Conservation (phyloP, 2,888 invertebrate species). For the Vanessa cardui region DNA sequence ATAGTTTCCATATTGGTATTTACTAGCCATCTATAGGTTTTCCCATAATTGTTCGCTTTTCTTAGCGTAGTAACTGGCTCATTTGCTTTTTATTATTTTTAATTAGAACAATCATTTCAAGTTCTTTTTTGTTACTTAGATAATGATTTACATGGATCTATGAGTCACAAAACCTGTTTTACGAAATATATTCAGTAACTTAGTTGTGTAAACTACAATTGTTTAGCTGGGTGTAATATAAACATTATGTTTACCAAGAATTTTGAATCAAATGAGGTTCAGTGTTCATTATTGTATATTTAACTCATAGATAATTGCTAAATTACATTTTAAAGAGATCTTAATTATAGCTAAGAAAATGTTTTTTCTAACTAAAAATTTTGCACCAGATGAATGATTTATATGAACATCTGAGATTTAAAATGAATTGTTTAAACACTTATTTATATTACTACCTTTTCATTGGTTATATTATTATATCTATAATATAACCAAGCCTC, state of each 20-base stretch:
- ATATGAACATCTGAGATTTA: too few species aligned
- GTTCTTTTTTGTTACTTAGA: slow-evolving; percentile 17
- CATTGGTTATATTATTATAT: too few species aligned
- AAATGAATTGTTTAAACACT: too few species aligned
- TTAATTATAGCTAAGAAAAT: too few species aligned
- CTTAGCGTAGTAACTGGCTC: slow-evolving; percentile 15
- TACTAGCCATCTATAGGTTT: slow-evolving; percentile 7
- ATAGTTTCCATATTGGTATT: slow-evolving; percentile 10
- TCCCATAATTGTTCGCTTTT: slow-evolving; percentile 33
- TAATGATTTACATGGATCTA: slow-evolving; percentile 25
- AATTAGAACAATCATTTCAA: slow-evolving; percentile 17
- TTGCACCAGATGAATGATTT: too few species aligned
- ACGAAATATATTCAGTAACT: slow-evolving; percentile 33
- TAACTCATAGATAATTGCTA: neutral
- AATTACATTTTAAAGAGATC: too few species aligned
- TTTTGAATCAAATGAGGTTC: neutral
- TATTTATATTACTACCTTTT: too few species aligned
- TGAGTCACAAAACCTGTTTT: slow-evolving; percentile 42
- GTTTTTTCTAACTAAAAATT: too few species aligned
- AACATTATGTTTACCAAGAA: neutral
- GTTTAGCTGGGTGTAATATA: slow-evolving; percentile 15
- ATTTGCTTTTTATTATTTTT: slow-evolving; percentile 26
- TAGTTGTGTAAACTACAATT: slow-evolving; percentile 30
- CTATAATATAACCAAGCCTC: too few species aligned
- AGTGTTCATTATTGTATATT: neutral